Conservation (phyloP, 2,888 invertebrate genomes). For the Perizoma flavofasciatum region DNA sequence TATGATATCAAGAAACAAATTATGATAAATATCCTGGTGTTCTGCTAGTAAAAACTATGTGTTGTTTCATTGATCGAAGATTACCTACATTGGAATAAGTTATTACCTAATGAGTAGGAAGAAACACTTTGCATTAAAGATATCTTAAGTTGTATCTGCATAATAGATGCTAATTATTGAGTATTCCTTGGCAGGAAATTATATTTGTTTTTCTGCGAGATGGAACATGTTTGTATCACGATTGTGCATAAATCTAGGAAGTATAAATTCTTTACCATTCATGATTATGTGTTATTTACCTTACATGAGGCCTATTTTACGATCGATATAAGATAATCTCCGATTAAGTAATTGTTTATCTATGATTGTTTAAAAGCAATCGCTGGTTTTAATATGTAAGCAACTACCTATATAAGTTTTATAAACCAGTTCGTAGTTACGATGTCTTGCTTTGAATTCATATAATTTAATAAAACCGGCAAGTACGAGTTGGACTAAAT, state of each 20-base stretch:
- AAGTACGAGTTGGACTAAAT: too few relatives aligned
- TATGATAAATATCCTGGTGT: too few relatives aligned
- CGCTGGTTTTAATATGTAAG: neutral
- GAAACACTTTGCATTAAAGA: conserved; percentile 19
- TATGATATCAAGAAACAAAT: too few relatives aligned
- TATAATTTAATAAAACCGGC: too few relatives aligned
- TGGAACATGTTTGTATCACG: conserved; percentile 21
- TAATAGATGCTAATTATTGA: conserved; percentile 33
- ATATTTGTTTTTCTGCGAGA: conserved; percentile 23
- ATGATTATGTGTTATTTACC: neutral
- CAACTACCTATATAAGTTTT: too few relatives aligned
- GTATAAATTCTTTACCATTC: neutral
- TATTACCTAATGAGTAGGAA: conserved; percentile 15
- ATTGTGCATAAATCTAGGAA: conserved; percentile 18
- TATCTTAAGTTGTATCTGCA: conserved; percentile 23
- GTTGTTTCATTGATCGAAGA: too few relatives aligned
- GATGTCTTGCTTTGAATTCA: too few relatives aligned
- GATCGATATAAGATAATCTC: neutral
- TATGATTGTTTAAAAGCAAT: conserved; percentile 4
- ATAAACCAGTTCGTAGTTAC: too few relatives aligned
- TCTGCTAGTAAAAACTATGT: too few relatives aligned
- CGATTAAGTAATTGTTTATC: conserved; percentile 3
- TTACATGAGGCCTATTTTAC: neutral
- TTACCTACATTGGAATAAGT: too few relatives aligned
- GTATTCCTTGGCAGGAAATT: conserved; percentile 31